phyloP scores from a whole-genome alignment of 2,113 vertebrate species.

The Anoura caudifer region DNA sequence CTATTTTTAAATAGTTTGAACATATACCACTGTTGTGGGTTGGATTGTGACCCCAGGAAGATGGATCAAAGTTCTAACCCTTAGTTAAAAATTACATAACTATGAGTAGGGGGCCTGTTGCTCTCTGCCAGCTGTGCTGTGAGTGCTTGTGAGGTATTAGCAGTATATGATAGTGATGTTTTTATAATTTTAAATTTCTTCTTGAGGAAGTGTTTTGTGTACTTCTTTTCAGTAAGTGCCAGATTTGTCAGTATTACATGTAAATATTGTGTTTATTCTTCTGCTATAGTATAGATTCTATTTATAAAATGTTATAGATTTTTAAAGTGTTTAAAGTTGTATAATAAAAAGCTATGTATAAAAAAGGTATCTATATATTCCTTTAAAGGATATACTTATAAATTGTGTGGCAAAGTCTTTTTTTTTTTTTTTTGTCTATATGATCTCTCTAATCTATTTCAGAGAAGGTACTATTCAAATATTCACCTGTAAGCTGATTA shows the following conservation, averaged over 20 bases:
- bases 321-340: conserved; percentile 97
- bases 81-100: conserved; percentile 89
- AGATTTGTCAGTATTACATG: conserved; percentile 95
- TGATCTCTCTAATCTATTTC: background rate
- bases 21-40: background rate
- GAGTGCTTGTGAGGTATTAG: conserved; percentile 88
- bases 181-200: conserved; percentile 86
- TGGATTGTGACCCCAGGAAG: background rate
- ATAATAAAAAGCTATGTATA: conserved; percentile 88
- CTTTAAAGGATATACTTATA: background rate
- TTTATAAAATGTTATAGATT: conserved; percentile 91
- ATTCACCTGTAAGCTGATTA: background rate
- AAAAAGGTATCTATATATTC: background rate
- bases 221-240: conserved; percentile 93
- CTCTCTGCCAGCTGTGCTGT: conserved; percentile 84
- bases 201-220: conserved; percentile 89
- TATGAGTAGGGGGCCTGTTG: conserved; percentile 76
- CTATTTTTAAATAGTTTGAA: background rate
- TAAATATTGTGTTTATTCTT: conserved; percentile 94
- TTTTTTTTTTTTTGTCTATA: background rate
- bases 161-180: conserved; percentile 88
- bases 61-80: background rate
- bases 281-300: conserved; percentile 89
- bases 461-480: background rate
- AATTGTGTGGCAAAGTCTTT: background rate